phyloP scores from a whole-genome alignment of 2,113 vertebrate genomes.

The Ptyas mucosa region DNA sequence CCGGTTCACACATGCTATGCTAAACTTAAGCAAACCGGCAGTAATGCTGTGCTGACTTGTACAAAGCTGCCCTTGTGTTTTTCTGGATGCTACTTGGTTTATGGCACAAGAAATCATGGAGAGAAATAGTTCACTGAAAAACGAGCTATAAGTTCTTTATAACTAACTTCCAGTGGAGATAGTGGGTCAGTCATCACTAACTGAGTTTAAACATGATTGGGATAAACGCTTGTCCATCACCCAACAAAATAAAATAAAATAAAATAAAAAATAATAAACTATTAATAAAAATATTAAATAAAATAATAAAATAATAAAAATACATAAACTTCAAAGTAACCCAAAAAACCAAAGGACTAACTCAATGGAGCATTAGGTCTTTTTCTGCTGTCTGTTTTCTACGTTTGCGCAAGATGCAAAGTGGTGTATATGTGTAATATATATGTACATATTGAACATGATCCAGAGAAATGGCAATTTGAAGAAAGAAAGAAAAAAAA shows the following conservation, averaged over 20 bases:
- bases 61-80: background rate
- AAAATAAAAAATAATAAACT: too few species aligned
- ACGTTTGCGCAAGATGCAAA: background rate
- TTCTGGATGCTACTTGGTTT: background rate
- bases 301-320: too few species aligned
- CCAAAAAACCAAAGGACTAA: too few species aligned
- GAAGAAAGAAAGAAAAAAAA: background rate
- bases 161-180: background rate
- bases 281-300: too few species aligned
- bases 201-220: background rate
- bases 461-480: background rate
- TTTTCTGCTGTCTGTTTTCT: background rate
- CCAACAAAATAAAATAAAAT: background rate
- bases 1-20: background rate
- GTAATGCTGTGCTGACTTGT: background rate
- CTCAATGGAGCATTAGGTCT: too few species aligned
- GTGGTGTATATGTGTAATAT: background rate
- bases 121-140: background rate
- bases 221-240: too few species aligned
- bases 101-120: background rate
- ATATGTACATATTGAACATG: background rate
- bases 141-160: background rate
- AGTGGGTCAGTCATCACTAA: background rate
- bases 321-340: too few species aligned
- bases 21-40: background rate